A percentile compares a stretch with the other conserved stretches of the same genome.
These are phyloP conservation scores for Ferdinandea cuprea DNA, from an alignment of 2,888 invertebrate species.

Conservation along the genomic window DNA sequence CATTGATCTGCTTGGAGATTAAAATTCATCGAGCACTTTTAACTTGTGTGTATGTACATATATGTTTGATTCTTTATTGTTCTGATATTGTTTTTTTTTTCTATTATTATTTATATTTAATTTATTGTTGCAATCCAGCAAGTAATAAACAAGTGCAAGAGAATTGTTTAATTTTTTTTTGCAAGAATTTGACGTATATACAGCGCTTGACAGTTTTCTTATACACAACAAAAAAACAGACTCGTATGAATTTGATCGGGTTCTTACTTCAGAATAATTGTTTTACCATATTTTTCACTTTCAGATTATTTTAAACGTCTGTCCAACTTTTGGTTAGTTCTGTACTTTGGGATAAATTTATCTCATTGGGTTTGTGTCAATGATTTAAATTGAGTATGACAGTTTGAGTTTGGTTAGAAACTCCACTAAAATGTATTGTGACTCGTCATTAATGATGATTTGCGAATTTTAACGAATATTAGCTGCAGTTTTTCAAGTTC, in stretches of 20 bases:
- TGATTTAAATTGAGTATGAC: conserved; percentile 15
- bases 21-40: neutral
- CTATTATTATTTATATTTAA: neutral
- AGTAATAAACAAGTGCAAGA: conserved; percentile 2
- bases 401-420: conserved; percentile 7
- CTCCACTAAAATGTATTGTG: neutral
- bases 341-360: conserved; percentile 13
- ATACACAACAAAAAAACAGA: neutral
- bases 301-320: neutral
- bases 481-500: no score
- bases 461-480: no score
- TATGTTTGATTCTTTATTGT: neutral
- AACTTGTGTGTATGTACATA: neutral
- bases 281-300: neutral
- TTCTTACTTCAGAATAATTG: neutral
- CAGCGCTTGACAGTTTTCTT: neutral
- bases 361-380: conserved; percentile 20
- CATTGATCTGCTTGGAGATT: conserved; percentile 58
- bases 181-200: neutral
- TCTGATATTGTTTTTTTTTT: neutral
- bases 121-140: conserved; percentile 19
- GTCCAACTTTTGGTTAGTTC: conserved; percentile 22
- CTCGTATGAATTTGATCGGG: no score
- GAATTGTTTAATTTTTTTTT: neutral
- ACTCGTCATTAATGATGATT: neutral